phyloP scores from a whole-genome alignment of 2,113 vertebrate genomes.

The Hipposideros armiger region DNA sequence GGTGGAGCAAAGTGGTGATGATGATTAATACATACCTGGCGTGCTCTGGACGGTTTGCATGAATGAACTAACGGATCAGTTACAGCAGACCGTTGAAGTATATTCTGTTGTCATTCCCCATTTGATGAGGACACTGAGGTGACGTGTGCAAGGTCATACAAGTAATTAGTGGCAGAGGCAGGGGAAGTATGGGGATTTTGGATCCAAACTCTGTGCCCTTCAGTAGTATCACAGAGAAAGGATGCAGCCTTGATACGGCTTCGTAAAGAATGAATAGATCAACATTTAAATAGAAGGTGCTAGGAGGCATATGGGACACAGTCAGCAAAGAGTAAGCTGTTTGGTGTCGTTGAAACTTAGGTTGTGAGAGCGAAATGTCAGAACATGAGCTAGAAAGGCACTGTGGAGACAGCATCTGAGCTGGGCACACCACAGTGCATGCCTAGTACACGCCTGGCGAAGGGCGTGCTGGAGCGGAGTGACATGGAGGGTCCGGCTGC shows the following conservation, averaged over 20 bases:
- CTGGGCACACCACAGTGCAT: no score
- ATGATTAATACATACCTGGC: not conserved
- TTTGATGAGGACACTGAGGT: not conserved
- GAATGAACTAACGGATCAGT: not conserved
- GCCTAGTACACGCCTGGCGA: no score
- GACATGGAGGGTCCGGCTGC: not conserved
- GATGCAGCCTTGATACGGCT: not conserved
- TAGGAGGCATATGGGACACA: accelerated
- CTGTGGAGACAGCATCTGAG: no score
- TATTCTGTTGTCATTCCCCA: no score
- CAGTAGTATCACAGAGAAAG: not conserved
- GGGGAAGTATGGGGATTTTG: not conserved
- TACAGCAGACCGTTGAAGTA: not conserved
- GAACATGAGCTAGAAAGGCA: not conserved
- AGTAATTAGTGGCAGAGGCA: not conserved
- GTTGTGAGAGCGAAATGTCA: not conserved
- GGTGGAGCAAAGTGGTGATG: not conserved
- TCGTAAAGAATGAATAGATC: not conserved
- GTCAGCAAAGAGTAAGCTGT: not conserved
- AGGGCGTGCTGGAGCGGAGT: no score
- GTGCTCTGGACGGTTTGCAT: not conserved
- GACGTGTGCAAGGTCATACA: not conserved
- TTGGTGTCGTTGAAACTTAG: not conserved
- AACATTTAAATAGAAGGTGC: not conserved
- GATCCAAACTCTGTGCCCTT: not conserved